phyloP scores from a whole-genome alignment of 1,140 invertebrate genomes.

The Papilio machaon region DNA sequence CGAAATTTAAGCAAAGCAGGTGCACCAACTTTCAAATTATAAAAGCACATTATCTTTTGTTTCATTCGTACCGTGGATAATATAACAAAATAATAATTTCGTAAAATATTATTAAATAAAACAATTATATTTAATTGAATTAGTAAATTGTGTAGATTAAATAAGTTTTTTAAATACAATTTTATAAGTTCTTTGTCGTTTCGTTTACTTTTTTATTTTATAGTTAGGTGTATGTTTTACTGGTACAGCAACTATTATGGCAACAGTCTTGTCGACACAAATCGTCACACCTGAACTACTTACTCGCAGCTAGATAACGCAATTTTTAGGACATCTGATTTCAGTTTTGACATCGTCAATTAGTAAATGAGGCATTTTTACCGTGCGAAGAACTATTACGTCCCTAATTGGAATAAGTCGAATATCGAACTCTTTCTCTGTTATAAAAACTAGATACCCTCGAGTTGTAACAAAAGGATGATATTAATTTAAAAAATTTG shows the following conservation, averaged over 20 bases:
- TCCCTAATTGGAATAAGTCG: too few species aligned
- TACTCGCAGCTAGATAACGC: too few species aligned
- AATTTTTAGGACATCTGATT: too few species aligned
- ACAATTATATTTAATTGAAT: not conserved
- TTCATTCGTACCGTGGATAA: not conserved
- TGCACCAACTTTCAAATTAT: not conserved
- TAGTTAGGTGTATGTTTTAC: too few species aligned
- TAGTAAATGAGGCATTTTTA: too few species aligned
- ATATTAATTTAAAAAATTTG: not conserved
- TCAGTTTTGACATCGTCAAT: too few species aligned
- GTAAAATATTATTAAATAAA: not conserved
- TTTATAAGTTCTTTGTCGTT: not conserved
- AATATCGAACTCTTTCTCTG: too few species aligned
- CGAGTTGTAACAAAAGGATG: not conserved
- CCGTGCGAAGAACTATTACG: too few species aligned
- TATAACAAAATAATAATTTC: not conserved
- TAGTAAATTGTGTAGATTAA: not conserved
- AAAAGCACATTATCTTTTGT: not conserved
- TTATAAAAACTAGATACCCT: not conserved
- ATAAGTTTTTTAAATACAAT: not conserved
- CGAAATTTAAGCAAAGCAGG: not conserved
- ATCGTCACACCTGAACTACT: too few species aligned
- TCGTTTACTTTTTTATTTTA: not conserved
- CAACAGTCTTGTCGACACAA: too few species aligned
- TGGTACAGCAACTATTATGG: too few species aligned